Evolutionary conservation across 2,888 invertebrate genomes (phyloP).

Genomic region (Choristoneura rosaceana): DNA sequence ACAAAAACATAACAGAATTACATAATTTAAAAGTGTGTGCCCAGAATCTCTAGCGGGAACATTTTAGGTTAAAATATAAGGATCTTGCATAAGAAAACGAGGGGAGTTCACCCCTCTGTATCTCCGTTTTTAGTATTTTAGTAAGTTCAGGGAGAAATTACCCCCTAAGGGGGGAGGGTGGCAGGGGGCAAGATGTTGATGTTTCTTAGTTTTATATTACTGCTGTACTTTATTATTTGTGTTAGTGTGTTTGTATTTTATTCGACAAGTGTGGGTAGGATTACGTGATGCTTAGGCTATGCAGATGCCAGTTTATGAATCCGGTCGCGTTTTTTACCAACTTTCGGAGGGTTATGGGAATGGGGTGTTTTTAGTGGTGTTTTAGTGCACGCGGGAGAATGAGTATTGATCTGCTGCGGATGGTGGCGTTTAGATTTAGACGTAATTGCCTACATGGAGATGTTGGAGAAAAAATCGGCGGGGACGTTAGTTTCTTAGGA

Average conservation of each 20-base stretch:
- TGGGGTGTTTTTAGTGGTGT: conserved; percentile 33
- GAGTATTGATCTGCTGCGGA: conserved; percentile 38
- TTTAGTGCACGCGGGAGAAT: conserved; percentile 29
- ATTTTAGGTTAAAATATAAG: conserved; percentile 61
- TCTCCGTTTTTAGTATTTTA: conserved; percentile 86
- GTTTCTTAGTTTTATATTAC: conserved; percentile 86
- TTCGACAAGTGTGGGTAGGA: conserved; percentile 55
- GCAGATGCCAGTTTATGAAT: conserved; percentile 73
- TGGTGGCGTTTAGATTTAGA: conserved; percentile 20
- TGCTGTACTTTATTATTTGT: conserved; percentile 84
- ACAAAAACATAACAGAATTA: conserved; percentile 41
- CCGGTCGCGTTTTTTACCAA: conserved; percentile 50
- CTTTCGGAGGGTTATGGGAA: conserved; percentile 46
- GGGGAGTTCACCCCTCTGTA: conserved; percentile 72
- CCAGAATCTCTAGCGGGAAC: conserved; percentile 47
- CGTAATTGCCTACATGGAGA: conserved; percentile 26
- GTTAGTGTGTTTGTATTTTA: conserved; percentile 70
- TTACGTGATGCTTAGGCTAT: conserved; percentile 68
- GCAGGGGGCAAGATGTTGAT: conserved; percentile 81
- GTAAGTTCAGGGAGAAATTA: conserved; percentile 84
- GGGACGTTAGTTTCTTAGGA: no score
- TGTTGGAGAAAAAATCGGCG: neutral
- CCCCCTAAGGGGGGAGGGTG: conserved; percentile 63
- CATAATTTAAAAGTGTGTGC: conserved; percentile 49
- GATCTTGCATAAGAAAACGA: conserved; percentile 84